Conservation (phyloP, 2,888 invertebrate species). For the Morinoia aosen region DNA sequence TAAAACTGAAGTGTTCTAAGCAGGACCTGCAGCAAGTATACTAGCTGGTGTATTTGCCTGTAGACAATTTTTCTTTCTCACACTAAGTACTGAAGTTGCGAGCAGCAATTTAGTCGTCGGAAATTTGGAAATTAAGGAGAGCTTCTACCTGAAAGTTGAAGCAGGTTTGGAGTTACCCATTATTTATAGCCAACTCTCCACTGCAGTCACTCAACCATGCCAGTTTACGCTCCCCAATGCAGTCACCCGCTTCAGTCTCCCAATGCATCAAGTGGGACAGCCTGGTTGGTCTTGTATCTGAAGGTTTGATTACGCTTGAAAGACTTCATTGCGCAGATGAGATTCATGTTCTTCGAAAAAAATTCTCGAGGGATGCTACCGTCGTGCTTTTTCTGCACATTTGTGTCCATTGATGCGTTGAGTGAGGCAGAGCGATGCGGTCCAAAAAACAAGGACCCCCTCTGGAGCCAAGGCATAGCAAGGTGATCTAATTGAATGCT, state of each 20-base stretch:
- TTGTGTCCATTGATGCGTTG: conserved; percentile 12
- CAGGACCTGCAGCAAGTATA: neutral
- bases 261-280: neutral
- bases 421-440: neutral
- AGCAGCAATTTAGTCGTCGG: neutral
- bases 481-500: neutral
- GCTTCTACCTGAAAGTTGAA: neutral
- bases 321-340: neutral
- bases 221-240: neutral
- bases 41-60: neutral
- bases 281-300: neutral
- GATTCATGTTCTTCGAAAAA: neutral
- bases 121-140: neutral
- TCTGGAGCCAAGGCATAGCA: neutral
- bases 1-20: neutral
- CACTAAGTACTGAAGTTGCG: too few relatives aligned
- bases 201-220: neutral
- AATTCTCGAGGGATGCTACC: neutral
- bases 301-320: neutral
- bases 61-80: neutral
- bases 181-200: neutral
- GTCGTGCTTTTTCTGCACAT: neutral
- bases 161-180: neutral
- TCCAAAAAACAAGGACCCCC: neutral
- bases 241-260: neutral